Conservation (phyloP, 2,113 vertebrate species). For the Oreochromis aureus region DNA sequence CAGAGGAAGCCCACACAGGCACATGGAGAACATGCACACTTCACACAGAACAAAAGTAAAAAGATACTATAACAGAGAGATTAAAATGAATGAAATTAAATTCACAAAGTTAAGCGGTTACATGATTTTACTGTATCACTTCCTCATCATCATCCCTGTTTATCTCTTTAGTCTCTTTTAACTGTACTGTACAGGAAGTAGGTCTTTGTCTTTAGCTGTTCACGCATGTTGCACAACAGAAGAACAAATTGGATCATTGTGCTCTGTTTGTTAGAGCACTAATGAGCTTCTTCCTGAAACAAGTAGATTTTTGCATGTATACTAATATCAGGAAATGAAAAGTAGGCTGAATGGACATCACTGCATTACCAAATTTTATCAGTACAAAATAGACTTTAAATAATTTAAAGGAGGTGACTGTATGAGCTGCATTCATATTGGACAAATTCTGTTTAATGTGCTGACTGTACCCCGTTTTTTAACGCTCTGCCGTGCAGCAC, state of each 20-base stretch:
- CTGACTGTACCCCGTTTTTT: neutral
- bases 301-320: neutral
- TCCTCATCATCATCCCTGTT: neutral
- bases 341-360: neutral
- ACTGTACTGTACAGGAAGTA: neutral
- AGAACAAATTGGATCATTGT: slow-evolving; percentile 42
- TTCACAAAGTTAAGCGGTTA: neutral
- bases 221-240: slow-evolving; percentile 25
- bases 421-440: neutral
- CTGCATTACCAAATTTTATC: neutral
- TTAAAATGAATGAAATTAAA: neutral
- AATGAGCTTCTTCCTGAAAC: neutral
- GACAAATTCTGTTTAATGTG: neutral
- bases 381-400: neutral
- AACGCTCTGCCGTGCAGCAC: neutral
- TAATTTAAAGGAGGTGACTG: neutral
- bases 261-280: slow-evolving; percentile 10
- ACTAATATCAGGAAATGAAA: neutral
- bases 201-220: slow-evolving; percentile 10
- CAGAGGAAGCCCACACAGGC: neutral
- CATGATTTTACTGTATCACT: neutral
- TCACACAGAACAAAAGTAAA: neutral
- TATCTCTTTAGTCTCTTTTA: neutral
- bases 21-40: neutral
- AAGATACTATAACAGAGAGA: neutral